phyloP scores from a whole-genome alignment of 2,797 vertebrate species.

The Syngnathus rostellatus region DNA sequence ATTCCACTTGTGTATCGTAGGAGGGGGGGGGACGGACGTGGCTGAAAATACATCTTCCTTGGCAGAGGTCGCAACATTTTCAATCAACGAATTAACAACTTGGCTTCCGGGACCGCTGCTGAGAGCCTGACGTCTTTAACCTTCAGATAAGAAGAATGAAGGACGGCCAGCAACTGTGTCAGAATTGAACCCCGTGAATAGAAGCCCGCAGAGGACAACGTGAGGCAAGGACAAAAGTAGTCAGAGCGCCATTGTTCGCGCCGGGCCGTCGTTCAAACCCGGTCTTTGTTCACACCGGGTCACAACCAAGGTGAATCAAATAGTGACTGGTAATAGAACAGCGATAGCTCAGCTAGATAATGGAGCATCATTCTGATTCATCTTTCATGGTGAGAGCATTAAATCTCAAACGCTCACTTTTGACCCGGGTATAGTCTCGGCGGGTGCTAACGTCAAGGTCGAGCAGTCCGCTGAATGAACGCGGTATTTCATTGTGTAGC shows the following conservation, averaged over 20 bases:
- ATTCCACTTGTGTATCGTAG: neutral
- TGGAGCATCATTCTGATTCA: neutral
- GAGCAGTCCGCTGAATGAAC: neutral
- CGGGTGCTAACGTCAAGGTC: neutral
- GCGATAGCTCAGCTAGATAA: neutral
- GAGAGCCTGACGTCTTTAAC: neutral
- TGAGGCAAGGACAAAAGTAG: neutral
- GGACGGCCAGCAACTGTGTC: neutral
- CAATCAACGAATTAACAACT: neutral
- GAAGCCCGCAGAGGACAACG: conserved; percentile 1
- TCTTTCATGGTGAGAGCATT: neutral
- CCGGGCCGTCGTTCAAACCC: neutral
- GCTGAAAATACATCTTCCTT: neutral
- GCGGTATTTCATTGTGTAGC: too few species aligned
- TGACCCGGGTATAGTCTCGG: neutral
- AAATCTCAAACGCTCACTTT: neutral
- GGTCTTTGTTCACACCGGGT: neutral
- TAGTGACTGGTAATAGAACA: neutral
- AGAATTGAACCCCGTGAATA: neutral
- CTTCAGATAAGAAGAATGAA: neutral
- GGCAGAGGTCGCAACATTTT: neutral
- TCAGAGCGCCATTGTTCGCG: neutral
- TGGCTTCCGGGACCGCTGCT: neutral
- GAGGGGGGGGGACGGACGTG: neutral
- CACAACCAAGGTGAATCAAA: neutral